Percentiles rank a stretch among this genome's conserved stretches.
phyloP scores from a whole-genome alignment of 2,888 invertebrate genomes.

The Temnothorax rugatulus region DNA sequence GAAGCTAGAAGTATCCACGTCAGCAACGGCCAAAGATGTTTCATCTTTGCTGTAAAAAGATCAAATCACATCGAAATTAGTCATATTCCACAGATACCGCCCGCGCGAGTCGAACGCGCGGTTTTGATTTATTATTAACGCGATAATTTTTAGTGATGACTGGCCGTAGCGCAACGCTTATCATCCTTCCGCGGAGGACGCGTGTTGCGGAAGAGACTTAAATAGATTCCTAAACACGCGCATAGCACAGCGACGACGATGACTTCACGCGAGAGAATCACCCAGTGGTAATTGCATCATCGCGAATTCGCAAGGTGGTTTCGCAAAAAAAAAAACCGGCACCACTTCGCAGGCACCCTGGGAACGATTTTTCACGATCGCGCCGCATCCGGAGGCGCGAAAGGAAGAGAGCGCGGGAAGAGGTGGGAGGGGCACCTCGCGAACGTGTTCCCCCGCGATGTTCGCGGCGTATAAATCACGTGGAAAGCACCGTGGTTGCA shows the following conservation, averaged over 20 bases:
- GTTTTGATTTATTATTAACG: conserved; percentile 20
- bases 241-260: conserved; percentile 22
- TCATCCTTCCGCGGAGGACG: conserved; percentile 6
- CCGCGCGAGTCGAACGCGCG: not conserved
- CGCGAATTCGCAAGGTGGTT: conserved; percentile 45
- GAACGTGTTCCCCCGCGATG: conserved; percentile 20
- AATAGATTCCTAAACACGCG: conserved; percentile 41
- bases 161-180: not conserved
- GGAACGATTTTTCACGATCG: conserved; percentile 37
- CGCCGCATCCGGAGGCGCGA: not conserved
- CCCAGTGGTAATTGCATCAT: conserved; percentile 45
- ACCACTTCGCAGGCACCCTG: conserved; percentile 11
- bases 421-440: not conserved
- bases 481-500: conserved; percentile 27
- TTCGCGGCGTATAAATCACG: conserved; percentile 45
- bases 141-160: conserved; percentile 34
- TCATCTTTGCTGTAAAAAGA: conserved; percentile 95
- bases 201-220: conserved; percentile 35
- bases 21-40: conserved; percentile 96
- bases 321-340: conserved; percentile 32
- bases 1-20: conserved; percentile 94
- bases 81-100: conserved; percentile 4
- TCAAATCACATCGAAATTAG: not conserved
- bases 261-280: conserved; percentile 41
- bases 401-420: not conserved